These are phyloP conservation scores for Nebria salina DNA, from an alignment of 2,888 invertebrate genomes.

Conservation along the genomic window DNA sequence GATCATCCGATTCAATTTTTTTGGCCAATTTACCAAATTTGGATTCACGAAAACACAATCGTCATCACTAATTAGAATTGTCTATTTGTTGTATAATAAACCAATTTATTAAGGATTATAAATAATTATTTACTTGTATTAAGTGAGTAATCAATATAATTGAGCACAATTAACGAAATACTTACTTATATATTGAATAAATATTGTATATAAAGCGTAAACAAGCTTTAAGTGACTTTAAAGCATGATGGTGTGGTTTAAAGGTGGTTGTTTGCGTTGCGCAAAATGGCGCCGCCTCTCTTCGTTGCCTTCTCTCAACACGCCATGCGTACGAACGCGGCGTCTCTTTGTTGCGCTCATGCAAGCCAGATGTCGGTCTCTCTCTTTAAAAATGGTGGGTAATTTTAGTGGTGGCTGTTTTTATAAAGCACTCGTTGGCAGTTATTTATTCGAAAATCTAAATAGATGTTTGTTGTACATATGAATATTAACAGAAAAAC, in stretches of 20 bases:
- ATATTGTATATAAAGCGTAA: no score
- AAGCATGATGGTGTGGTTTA: neutral
- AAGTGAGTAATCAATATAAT: no score
- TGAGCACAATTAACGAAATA: no score
- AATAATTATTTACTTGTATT: no score
- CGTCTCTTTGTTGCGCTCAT: neutral
- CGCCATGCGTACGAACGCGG: neutral
- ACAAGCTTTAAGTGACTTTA: no score
- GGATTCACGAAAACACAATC: no score
- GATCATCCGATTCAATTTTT: no score
- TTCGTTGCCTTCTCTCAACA: neutral
- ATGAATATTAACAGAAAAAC: constrained; percentile 31
- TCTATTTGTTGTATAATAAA: no score
- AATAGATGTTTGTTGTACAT: constrained; percentile 43
- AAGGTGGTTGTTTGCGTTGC: neutral
- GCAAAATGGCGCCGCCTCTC: neutral
- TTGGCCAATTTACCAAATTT: no score
- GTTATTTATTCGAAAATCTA: constrained; percentile 32
- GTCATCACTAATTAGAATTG: no score
- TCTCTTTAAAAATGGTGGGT: constrained; percentile 47
- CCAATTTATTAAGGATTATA: no score
- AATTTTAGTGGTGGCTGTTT: constrained; percentile 46
- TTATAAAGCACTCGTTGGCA: constrained; percentile 45
- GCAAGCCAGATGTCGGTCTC: constrained; percentile 3
- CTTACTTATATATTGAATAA: no score